Evolutionary conservation across 1,140 invertebrate genomes (phyloP).

Genomic region (Sesamia nonagrioides): DNA sequence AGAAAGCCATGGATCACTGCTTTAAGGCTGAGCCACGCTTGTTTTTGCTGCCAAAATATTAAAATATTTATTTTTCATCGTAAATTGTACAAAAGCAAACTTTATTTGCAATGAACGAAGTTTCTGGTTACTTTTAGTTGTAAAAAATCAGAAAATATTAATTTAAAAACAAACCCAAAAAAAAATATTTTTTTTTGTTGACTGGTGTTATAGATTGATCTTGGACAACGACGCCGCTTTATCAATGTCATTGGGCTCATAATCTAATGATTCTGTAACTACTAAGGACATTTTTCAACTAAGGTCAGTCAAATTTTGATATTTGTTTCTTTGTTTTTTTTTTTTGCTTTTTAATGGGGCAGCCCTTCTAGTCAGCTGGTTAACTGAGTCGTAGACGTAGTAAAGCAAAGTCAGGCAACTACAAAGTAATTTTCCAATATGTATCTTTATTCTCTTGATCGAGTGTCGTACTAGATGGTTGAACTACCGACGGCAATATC

Average conservation of each 20-base stretch:
- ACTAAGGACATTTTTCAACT: background rate
- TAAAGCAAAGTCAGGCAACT: background rate
- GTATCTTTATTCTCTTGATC: background rate
- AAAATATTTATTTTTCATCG: too few species aligned
- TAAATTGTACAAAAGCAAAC: too few species aligned
- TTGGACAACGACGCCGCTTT: background rate
- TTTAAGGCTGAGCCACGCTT: too few species aligned
- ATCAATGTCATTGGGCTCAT: constrained; percentile 33
- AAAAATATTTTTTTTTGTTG: too few species aligned
- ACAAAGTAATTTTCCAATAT: background rate
- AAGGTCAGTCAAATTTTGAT: background rate
- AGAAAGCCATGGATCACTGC: too few species aligned
- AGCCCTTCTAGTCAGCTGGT: background rate
- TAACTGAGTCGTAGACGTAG: background rate
- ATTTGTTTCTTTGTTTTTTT: background rate
- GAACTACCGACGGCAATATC: background rate
- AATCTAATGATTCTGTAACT: background rate
- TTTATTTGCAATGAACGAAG: too few species aligned
- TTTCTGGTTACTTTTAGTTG: too few species aligned
- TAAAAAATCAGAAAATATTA: too few species aligned
- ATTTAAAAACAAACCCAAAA: too few species aligned
- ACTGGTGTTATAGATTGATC: constrained; percentile 24
- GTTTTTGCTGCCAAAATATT: too few species aligned
- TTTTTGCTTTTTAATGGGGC: background rate
- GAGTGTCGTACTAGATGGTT: background rate